These are phyloP conservation scores for Subacronicta megacephala DNA, from an alignment of 2,888 invertebrate species.

Conservation along the genomic window DNA sequence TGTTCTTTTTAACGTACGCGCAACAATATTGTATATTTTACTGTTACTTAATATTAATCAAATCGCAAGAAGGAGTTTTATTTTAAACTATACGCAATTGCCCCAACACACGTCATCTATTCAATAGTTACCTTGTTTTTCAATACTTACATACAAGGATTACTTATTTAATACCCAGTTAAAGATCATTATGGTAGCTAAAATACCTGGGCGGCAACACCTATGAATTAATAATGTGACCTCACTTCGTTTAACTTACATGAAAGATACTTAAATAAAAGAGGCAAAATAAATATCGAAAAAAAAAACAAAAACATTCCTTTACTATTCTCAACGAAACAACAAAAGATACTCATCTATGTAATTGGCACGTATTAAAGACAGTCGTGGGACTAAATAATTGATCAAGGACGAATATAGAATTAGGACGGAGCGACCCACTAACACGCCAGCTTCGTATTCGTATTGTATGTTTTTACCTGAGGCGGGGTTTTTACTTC, in stretches of 20 bases:
- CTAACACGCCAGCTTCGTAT: slow-evolving; percentile 23
- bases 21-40: no score
- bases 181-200: no score
- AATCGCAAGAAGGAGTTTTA: no score
- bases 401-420: slow-evolving; percentile 47
- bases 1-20: no score
- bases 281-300: slow-evolving; percentile 8
- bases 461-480: slow-evolving; percentile 21
- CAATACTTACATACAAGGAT: no score
- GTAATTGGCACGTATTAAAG: slow-evolving; percentile 34
- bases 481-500: slow-evolving; percentile 12
- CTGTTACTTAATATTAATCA: no score
- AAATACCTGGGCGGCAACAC: not conserved
- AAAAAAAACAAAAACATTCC: slow-evolving; percentile 12
- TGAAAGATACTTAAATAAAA: no score
- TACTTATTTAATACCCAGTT: no score
- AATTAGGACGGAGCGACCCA: slow-evolving; percentile 28
- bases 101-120: no score
- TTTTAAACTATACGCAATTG: no score
- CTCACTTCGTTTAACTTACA: slow-evolving; percentile 5
- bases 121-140: no score
- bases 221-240: slow-evolving; percentile 3
- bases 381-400: slow-evolving; percentile 37
- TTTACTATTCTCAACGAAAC: slow-evolving; percentile 1
- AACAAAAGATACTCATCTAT: slow-evolving; percentile 20